A percentile compares a stretch with the other conserved stretches of the same genome.
These are phyloP conservation scores for Telmatochromis sp. DNA, from an alignment of 2,113 vertebrate genomes.

Conservation along the genomic window DNA sequence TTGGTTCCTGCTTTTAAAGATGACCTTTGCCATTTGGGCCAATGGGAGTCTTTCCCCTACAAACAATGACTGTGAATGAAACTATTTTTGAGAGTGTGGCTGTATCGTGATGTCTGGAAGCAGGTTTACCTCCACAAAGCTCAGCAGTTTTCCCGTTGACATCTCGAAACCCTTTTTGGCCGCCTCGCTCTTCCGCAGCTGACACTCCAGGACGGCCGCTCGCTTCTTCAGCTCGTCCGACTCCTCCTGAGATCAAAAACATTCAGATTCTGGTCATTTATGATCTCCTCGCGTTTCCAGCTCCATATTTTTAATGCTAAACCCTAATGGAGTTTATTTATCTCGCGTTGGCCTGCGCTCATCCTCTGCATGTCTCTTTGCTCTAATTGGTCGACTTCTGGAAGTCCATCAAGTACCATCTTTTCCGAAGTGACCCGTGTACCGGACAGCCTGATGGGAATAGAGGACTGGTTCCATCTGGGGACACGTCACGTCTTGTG, in stretches of 20 bases:
- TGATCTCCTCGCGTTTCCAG: not conserved
- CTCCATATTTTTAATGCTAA: not conserved
- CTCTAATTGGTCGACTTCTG: not conserved
- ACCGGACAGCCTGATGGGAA: not conserved
- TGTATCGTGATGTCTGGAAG: not conserved
- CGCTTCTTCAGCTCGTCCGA: constrained; percentile 82
- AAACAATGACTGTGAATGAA: not conserved
- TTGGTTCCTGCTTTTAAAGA: not conserved
- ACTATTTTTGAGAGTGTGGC: not conserved
- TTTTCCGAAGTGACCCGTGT: not conserved
- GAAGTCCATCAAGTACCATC: not conserved
- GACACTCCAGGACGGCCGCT: constrained; percentile 86
- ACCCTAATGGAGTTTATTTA: not conserved
- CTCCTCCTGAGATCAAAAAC: constrained; percentile 66
- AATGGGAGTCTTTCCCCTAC: not conserved
- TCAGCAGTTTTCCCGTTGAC: constrained; percentile 83
- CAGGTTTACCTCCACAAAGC: constrained; percentile 82
- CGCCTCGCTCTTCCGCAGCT: constrained; percentile 82
- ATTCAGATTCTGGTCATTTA: not conserved
- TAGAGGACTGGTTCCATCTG: not conserved
- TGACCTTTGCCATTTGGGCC: not conserved
- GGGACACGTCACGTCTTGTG: not conserved
- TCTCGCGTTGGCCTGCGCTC: not conserved
- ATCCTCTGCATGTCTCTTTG: not conserved
- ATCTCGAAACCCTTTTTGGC: constrained; percentile 81